Conservation (phyloP, 2,888 invertebrate genomes). For the Oconnorella tubifera region DNA sequence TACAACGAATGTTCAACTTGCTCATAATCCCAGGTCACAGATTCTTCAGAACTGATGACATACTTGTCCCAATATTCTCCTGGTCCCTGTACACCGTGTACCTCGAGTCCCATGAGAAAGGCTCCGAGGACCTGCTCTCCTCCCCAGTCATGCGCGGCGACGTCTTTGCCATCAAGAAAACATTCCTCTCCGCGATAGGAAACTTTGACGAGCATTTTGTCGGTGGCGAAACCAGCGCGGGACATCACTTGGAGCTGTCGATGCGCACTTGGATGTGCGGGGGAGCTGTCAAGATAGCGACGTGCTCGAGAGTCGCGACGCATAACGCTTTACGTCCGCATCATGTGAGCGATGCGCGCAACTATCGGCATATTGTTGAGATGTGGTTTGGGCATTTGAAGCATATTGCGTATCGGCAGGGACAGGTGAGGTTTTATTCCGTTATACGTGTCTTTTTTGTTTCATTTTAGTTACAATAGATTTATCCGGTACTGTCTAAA, state of each 20-base stretch:
- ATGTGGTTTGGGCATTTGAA: conserved; percentile 29
- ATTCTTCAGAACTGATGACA: conserved; percentile 30
- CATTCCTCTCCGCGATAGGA: conserved; percentile 29
- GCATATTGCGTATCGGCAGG: conserved; percentile 20
- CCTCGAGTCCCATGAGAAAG: conserved; percentile 22
- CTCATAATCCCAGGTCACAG: conserved; percentile 11
- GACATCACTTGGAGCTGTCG: conserved; percentile 35
- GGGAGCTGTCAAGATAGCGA: conserved; percentile 28
- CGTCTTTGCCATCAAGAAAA: conserved; percentile 33
- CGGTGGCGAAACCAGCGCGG: conserved; percentile 15
- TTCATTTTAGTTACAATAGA: no score
- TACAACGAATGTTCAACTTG: no score
- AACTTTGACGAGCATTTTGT: conserved; percentile 33
- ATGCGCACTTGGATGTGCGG: conserved; percentile 38
- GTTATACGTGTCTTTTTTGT: no score
- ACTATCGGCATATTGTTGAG: conserved; percentile 28
- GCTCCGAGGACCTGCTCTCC: conserved; percentile 1
- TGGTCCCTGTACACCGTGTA: conserved; percentile 32
- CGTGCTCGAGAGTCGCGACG: conserved; percentile 36
- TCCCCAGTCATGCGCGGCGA: conserved; percentile 36
- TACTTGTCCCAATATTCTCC: conserved; percentile 23
- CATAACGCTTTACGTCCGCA: conserved; percentile 31
- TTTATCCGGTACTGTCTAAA: no score
- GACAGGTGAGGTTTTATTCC: not conserved
- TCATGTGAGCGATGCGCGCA: conserved; percentile 15